Conservation (phyloP, 2,888 invertebrate genomes). For the Sphaerophoria rueppellii region DNA sequence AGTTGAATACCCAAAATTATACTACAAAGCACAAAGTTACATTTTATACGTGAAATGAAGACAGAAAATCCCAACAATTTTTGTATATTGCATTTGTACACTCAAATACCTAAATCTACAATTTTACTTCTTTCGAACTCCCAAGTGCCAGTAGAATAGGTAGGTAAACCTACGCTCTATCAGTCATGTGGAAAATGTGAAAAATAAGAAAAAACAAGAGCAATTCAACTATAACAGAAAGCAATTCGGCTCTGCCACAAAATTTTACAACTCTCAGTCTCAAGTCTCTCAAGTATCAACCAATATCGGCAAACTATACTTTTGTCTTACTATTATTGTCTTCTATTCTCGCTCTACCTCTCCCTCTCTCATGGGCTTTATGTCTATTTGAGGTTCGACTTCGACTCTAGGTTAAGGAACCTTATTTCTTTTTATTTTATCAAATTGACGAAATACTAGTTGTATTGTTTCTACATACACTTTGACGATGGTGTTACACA, state of each 20-base stretch:
- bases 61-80: background rate
- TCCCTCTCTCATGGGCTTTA: background rate
- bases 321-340: background rate
- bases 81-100: background rate
- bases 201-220: slow-evolving; percentile 53
- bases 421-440: too few relatives aligned
- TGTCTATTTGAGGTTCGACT: background rate
- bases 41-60: background rate
- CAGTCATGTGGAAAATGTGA: slow-evolving; percentile 67
- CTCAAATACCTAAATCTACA: background rate
- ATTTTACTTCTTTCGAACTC: background rate
- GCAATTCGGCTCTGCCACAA: slow-evolving; percentile 30
- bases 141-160: background rate
- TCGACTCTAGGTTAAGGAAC: slow-evolving; percentile 40
- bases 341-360: slow-evolving; percentile 8
- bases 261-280: slow-evolving; percentile 39
- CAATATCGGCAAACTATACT: background rate
- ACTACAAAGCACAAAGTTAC: background rate
- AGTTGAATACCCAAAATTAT: slow-evolving; percentile 7
- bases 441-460: too few relatives aligned
- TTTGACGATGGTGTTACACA: background rate
- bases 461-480: background rate
- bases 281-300: background rate
- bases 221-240: slow-evolving; percentile 41
- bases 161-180: slow-evolving; percentile 52